Base-by-base conservation (phyloP, 1,140 invertebrate species). In the Bombus waltoni region DNA sequence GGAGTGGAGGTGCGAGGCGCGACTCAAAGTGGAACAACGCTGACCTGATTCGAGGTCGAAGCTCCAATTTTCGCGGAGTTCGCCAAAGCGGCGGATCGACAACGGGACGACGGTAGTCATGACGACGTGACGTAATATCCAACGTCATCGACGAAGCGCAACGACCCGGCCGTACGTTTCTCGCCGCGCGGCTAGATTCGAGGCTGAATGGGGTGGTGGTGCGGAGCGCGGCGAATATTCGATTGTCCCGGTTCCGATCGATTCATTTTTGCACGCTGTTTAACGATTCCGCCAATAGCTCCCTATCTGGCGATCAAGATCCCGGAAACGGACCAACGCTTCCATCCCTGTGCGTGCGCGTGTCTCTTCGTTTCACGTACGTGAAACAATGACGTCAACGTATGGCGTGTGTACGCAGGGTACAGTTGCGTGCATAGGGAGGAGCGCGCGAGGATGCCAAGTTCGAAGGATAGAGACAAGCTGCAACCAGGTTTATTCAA, bases 41-140 rank as follows among this genome's bases (percentile, higher is more conserved):
- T 28, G 90, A 87, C 91, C 92, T 59, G 87, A 76, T 92, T 93
- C 44, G 70, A 75, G 91, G 92, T 92, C 89, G 91, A 78, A 87
- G 92, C 85, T 81, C 91, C 82, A 91, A 86, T 93, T 93, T 92
- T 79, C 72, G 73, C 22, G 70, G 85, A 42, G 86, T 71, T 81
- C 80, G 76, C 81, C 32, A 75, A 40, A 15, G 72, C 68, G 79
- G 68, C 40, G 81, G 78, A 53, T 78, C 44, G 82, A 53, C 65
- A 59, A 74, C 42, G 84, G 70, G 25, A 32, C 59, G 80, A 65
- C 59, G 68, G 92, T 92, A 86, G 75, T 85, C 85, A 92, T 91
- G 89, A 80, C 88, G 74, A 91, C 90, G 87, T 93, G 92, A 93
- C 92, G 92, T 87, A 86, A 89, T 65, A 62, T 81, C 71, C 68